Evolutionary conservation across 2,113 vertebrate species (phyloP), one percentile per base, ranked within the genome.

Genomic region (Balaeniceps rex): DNA sequence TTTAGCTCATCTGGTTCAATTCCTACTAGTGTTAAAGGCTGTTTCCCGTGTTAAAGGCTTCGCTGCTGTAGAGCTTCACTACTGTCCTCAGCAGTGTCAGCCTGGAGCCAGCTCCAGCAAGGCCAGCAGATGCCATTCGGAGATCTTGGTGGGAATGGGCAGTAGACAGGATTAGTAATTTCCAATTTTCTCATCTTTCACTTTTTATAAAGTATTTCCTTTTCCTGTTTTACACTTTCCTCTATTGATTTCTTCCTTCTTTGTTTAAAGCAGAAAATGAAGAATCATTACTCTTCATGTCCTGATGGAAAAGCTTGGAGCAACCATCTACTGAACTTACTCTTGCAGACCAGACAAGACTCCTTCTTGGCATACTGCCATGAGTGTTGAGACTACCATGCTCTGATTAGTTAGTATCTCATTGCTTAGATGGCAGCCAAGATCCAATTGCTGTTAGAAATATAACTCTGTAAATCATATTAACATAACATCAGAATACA

Each of bases 31-130:
- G 28, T 66, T 77, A 54, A 79, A 57, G 24, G 6, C 28, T 47
- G 11, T 55, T 92, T 86, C 28, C 19, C 16, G 10, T 0, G 0
- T 36, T 47, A 54, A 80, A 40, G 13, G 11, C n/a, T 77, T 42
- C 81, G 19, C 38, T 83, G 60, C 21, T 70, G 11, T 12, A 26
- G 19, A 52, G 8, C 19, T 79, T 36, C 79, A 18, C 8, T 54
- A 8, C 11, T 54, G 15, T 10, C 16, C n/a, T 79, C 26, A 54
- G 23, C 21, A 77, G 21, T 28, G 12, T 38, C 24, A 74, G 6
- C 2, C 0, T 23, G 12, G 14, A 72, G 7, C 7, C 2, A 1
- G 23, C 9, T 64, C 36, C 51, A 68, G 18, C 8, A 22, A 80
- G 16, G 63, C 11, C 10, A 63, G 38, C 12, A 76, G n/a, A 38